Base-by-base conservation (phyloP, 2,113 vertebrate species). In the Speoplatyrhinus poulsoni region DNA sequence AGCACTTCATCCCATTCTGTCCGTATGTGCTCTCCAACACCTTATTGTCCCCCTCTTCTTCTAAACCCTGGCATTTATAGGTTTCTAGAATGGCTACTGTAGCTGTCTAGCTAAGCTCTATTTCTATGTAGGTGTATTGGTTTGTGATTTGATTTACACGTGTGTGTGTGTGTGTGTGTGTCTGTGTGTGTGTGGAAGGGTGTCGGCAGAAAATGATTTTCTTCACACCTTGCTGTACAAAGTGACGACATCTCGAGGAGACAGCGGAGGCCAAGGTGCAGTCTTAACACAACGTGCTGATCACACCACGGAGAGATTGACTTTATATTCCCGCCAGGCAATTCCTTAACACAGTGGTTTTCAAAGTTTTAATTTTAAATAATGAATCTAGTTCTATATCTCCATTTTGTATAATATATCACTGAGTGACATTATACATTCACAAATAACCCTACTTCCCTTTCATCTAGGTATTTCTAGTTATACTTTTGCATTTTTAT, bases 201-300 rank as follows among this genome's bases (percentile, higher is more conserved):
- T 96, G 4, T 80, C 93, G 55, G 93, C 94, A 65, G 98, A 98
- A 79, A 95, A 96, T 75, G 98, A 99, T 77, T 98, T 96, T 72
- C 94, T 99, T 16, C 97, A 99, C 79, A 90, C 90, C 63, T 92
- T 99, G 53, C 84, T 99, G 71, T 95, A 93, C 90, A 98, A 96
- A 91, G 94, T 96, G 75, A 98, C 93, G 11, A 87, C 96, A n/a
- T 93, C 85, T 7, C 95, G 96, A 83, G 96, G 95, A 70, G 97
- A 98, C 87, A 96, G 96, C 10, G 96, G 95, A 65, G 98, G 98
- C 46, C 98, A 99, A 96, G 98, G 98, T 99, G 91, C 17, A 10
- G 26, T 26, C 56, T 12, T 41, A 41, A 8, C 36, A 41, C 5
- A 8, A 41, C 7, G 36, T 41, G 36, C 36, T 41, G 36, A 41